Base-by-base conservation (phyloP, 1,140 invertebrate genomes). In the Drosophila nannoptera region DNA sequence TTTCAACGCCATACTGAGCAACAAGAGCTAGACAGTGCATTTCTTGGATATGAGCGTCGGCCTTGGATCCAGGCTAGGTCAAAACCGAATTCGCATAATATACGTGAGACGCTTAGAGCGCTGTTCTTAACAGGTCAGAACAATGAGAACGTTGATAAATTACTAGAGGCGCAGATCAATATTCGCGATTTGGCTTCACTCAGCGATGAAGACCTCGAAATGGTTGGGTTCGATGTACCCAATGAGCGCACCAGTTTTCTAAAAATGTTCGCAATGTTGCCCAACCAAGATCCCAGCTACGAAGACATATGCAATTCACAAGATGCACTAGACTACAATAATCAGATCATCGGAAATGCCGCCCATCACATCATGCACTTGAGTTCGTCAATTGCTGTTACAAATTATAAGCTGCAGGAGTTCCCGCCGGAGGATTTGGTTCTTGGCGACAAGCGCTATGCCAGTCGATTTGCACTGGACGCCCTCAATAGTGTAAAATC, bases 371-470 rank as follows among this genome's bases (percentile, higher is more conserved):
- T 89, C 4, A 73, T 74, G 53, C 73, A 70, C 12, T 52, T 89
- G 73, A 69, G 81, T 7, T 73, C 82, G 11, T 77, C 88, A 4
- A n/a, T 89, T 36, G 64, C 80, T 0, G 77, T 75, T 12, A 76
- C 86, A 36, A 88, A 89, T 42, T 88, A 88, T 52, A 89, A 89
- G 67, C 38, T 89, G 43, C 58, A 78, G 40, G 60, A 88, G 12
- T 69, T 77, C 46, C 86, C 83, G 7, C 77, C 86, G 2, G 88
- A 89, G 16, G 88, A 89, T 69, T 65, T 89, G 7, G 52, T 89
- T 7, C 77, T 89, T 2, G 88, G 83, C n/a, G 88, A 89, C 11
- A 89, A 88, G 29, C 69, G 68, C 5, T 89, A 88, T 72, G 88
- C 88, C 4, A 89, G 88, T 54, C 72, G 77, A 31, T 89, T 89